Evolutionary conservation across 2,797 vertebrate genomes (phyloP), one percentile per base, ranked within the genome.

Genomic region (Channallabes apus): DNA sequence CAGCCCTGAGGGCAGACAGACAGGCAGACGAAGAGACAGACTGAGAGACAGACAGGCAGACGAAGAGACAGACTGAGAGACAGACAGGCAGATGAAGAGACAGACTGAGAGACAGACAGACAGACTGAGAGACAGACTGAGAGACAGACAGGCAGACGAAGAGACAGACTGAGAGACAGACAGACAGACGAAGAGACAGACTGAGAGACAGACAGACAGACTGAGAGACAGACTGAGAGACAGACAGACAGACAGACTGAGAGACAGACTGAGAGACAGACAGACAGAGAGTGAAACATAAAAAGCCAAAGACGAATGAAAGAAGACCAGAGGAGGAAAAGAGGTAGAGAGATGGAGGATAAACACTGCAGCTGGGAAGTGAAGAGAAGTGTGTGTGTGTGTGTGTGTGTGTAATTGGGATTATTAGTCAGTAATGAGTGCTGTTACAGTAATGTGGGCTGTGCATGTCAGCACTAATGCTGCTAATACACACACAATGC

Each of bases 161-260:
- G 14, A 59, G 68, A 8, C 15, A n/a, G n/a, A n/a, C n/a, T n/a
- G n/a, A n/a, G n/a, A 41, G 35, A 29, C 27, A 67, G 12, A 67
- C 27, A 67, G 64, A 32, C 14, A 6, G 27, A 17, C 3, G 35
- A 35, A 35, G 27, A 67, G 65, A 32, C 27, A 32, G 64, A 32
- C 64, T 32, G 68, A 71, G 11, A 67, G 85, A 91, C 92, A 90
- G 90, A 90, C 89, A 90, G 89, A 84, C 64, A 51, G 46, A 61
- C 7, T 8, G 1, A 24, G 22, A 61, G 22, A 1, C 3, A 32
- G 69, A 78, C 29, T 84, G 38, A n/a, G 2, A 27, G 62, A 64
- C 24, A 27, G 62, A 35, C 3, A 35, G 32, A 35, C 32, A 35
- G 32, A 35, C 32, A 35, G 32, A 35, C 3, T 1, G 3, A 35